phyloP scores from a whole-genome alignment of 1,140 invertebrate genomes.

The Charaxes varanes region DNA sequence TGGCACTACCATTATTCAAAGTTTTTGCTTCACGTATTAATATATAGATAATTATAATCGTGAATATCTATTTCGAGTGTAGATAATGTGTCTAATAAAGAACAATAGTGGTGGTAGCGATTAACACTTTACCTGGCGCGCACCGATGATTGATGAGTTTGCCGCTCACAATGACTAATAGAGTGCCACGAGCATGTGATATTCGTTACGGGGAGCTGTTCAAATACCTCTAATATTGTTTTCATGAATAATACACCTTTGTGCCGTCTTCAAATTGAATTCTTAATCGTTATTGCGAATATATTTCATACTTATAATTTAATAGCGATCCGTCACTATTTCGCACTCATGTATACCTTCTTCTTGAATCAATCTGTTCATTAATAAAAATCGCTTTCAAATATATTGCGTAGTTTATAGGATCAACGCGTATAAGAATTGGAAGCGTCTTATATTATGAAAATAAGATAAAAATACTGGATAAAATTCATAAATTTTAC shows the following conservation, averaged over 20 bases:
- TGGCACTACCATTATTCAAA: too few species aligned
- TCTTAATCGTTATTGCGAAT: neutral
- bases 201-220: constrained; percentile 42
- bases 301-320: neutral
- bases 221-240: constrained; percentile 32
- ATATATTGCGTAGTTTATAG: neutral
- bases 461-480: too few species aligned
- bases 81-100: constrained; percentile 26
- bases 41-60: too few species aligned
- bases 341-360: too few species aligned
- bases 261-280: constrained; percentile 14
- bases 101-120: constrained; percentile 50
- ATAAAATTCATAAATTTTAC: too few species aligned
- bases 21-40: too few species aligned
- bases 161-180: constrained; percentile 54
- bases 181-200: constrained; percentile 57
- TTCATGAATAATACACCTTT: constrained; percentile 15
- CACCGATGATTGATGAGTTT: constrained; percentile 59
- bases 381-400: neutral
- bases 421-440: too few species aligned
- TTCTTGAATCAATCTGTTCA: too few species aligned
- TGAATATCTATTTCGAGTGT: constrained; percentile 3
- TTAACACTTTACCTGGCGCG: constrained; percentile 61
- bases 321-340: too few species aligned
- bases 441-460: too few species aligned